Conservation (phyloP, 2,888 invertebrate species). For the Xanthorhoe spadicearia region DNA sequence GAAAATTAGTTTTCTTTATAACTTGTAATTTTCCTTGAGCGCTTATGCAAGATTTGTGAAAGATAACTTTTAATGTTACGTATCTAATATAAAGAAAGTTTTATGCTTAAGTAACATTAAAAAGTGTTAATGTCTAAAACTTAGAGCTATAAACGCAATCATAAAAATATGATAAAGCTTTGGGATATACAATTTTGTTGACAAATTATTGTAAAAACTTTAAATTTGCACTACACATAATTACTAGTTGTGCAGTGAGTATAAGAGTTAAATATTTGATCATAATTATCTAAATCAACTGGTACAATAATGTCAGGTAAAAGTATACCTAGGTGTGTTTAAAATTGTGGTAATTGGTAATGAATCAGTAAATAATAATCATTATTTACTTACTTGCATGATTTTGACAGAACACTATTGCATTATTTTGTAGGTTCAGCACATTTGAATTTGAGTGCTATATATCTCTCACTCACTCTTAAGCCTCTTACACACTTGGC, state of each 20-base stretch:
- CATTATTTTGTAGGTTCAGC: no score
- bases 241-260: no score
- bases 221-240: no score
- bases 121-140: no score
- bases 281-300: not conserved
- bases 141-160: no score
- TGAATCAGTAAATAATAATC: no score
- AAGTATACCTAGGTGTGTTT: not conserved
- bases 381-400: not conserved
- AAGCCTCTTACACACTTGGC: not conserved
- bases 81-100: not conserved
- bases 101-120: no score
- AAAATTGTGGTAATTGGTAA: not conserved
- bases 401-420: not conserved
- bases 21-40: not conserved
- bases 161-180: no score
- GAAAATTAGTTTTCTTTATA: slow-evolving; percentile 1
- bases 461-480: slow-evolving; percentile 10
- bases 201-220: no score
- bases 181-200: no score
- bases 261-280: no score
- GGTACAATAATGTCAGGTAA: no score
- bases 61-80: not conserved
- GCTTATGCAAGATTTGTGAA: not conserved
- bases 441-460: not conserved